Evolutionary conservation across 1,140 invertebrate genomes (phyloP).

Genomic region (Sipha flava): DNA sequence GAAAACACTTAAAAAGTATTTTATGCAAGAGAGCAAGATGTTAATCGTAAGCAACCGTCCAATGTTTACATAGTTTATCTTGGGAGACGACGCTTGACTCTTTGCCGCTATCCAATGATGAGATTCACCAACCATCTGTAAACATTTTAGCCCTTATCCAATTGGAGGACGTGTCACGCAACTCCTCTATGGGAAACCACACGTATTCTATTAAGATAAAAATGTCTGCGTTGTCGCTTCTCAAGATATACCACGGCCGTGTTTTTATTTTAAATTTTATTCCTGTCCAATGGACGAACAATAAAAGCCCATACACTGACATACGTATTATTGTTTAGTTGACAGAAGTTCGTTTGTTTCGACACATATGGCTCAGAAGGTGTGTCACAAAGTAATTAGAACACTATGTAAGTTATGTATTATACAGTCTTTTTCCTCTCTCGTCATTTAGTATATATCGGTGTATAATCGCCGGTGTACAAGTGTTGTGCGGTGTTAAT

Average conservation of each 20-base stretch:
- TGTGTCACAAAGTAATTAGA: conserved; percentile 20
- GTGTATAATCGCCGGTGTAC: background rate
- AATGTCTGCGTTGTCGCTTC: background rate
- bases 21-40: conserved; percentile 1
- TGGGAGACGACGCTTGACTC: conserved; percentile 5
- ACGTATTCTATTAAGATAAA: background rate
- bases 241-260: background rate
- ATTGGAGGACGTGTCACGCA: background rate
- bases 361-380: conserved; percentile 21
- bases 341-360: conserved; percentile 22
- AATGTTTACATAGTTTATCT: conserved; percentile 14
- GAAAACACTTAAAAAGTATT: background rate
- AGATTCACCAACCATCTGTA: background rate
- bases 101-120: background rate
- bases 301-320: background rate
- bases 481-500: conserved; percentile 30
- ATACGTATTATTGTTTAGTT: background rate
- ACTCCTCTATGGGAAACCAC: background rate
- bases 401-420: conserved; percentile 8
- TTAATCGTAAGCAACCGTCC: conserved; percentile 18
- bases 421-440: conserved; percentile 4
- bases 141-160: background rate
- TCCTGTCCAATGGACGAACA: background rate
- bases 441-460: background rate
- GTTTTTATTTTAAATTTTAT: background rate